A percentile compares a stretch with the other conserved stretches of the same genome.
phyloP scores from a whole-genome alignment of 2,888 invertebrate genomes.

The Coelinius sp. region DNA sequence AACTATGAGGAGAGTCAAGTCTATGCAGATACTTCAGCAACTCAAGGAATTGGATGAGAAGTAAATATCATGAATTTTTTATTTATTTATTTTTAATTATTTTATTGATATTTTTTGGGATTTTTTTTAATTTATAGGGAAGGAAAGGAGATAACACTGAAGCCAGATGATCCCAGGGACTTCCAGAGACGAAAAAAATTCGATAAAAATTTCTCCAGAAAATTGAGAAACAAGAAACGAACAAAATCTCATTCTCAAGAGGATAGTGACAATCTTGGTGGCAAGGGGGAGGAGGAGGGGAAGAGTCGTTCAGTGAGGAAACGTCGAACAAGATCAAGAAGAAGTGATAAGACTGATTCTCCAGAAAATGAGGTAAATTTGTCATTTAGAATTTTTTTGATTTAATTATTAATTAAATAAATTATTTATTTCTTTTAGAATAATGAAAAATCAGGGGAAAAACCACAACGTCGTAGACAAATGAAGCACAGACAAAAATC shows the following conservation, averaged over 20 bases:
- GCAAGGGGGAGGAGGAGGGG: constrained; percentile 24
- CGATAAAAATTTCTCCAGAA: neutral
- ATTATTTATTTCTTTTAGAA: constrained; percentile 22
- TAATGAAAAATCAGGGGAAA: constrained; percentile 45
- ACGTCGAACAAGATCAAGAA: neutral
- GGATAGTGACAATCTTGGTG: neutral
- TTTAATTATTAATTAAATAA: neutral
- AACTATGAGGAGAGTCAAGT: constrained; percentile 79
- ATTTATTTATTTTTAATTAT: constrained; percentile 2
- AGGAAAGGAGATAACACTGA: neutral
- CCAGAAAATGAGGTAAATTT: constrained; percentile 2
- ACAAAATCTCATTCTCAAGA: neutral
- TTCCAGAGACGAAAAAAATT: neutral
- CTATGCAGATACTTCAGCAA: constrained; percentile 81
- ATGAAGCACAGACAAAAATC: constrained; percentile 62
- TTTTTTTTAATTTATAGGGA: neutral
- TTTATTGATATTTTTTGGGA: neutral
- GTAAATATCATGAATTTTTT: constrained; percentile 69
- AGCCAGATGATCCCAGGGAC: neutral
- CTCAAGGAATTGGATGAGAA: constrained; percentile 79
- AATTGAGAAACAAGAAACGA: constrained; percentile 3
- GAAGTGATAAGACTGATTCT: neutral
- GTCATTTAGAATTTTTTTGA: neutral
- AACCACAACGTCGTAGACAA: constrained; percentile 55
- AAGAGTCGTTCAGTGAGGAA: constrained; percentile 12